phyloP scores from a whole-genome alignment of 2,888 invertebrate genomes.

The Oxystoma pomonae region DNA sequence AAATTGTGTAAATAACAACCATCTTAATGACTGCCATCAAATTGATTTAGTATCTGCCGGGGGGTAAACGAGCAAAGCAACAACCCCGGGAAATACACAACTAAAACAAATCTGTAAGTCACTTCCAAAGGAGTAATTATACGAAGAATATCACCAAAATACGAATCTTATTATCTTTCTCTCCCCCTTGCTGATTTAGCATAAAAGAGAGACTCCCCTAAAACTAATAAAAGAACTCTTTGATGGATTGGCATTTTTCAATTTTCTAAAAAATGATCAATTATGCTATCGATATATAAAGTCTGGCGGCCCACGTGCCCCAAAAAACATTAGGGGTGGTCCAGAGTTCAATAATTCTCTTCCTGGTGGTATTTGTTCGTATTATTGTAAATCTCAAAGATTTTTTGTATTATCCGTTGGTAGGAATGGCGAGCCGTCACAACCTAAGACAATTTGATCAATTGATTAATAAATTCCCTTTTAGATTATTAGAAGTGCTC shows the following conservation, averaged over 20 bases:
- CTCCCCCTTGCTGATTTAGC: conserved; percentile 20
- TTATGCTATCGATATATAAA: too few relatives aligned
- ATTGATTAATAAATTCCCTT: too few relatives aligned
- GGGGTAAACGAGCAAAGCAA: conserved; percentile 14
- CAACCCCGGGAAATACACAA: conserved; percentile 19
- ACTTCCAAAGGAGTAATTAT: conserved; percentile 37
- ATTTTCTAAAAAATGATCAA: not conserved
- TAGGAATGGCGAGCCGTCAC: too few relatives aligned
- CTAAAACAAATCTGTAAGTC: conserved; percentile 37
- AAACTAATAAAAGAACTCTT: not conserved
- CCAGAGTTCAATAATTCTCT: too few relatives aligned
- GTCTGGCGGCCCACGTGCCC: too few relatives aligned
- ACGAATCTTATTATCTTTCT: conserved; percentile 38
- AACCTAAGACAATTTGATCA: too few relatives aligned
- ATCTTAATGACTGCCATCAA: conserved; percentile 12
- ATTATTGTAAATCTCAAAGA: too few relatives aligned
- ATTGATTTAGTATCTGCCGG: conserved; percentile 24
- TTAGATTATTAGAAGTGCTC: too few relatives aligned
- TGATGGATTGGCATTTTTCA: not conserved
- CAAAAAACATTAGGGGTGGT: too few relatives aligned
- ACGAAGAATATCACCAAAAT: conserved; percentile 29
- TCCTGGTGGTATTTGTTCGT: too few relatives aligned
- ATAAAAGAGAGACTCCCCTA: conserved; percentile 21
- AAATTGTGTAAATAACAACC: not conserved
- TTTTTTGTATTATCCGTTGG: too few relatives aligned